These are phyloP conservation scores for Emydocephalus ijimae DNA, from an alignment of 2,113 vertebrate genomes.

Conservation along the genomic window DNA sequence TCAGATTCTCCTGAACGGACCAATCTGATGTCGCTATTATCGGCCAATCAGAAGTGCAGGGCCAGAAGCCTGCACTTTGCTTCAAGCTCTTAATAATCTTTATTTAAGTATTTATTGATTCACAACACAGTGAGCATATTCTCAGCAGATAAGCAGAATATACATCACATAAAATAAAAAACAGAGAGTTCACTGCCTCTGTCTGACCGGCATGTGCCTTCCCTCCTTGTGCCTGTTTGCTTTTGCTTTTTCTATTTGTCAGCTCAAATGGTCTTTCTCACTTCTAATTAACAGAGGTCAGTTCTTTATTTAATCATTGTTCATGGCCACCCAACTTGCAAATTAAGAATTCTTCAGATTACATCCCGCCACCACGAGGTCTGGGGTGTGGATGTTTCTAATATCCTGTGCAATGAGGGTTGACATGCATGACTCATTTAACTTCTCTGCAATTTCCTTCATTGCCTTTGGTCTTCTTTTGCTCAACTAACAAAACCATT, in stretches of 20 bases:
- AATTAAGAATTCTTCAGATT: not conserved
- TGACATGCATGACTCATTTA: not conserved
- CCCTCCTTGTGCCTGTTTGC: not conserved
- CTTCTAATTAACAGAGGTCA: not conserved
- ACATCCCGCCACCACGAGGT: not conserved
- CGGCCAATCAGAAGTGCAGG: too few species aligned
- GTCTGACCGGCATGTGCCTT: not conserved
- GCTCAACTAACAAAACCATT: conserved; percentile 2
- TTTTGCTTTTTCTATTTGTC: not conserved
- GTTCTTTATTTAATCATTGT: not conserved
- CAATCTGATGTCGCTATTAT: too few species aligned
- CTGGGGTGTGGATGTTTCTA: not conserved
- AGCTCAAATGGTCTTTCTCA: not conserved
- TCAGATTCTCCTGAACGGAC: too few species aligned
- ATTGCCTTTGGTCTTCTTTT: not conserved
- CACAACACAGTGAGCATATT: not conserved
- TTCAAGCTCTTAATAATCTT: too few species aligned
- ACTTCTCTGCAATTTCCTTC: conserved; percentile 5
- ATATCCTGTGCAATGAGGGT: not conserved
- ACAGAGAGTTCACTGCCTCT: not conserved
- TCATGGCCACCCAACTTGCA: not conserved
- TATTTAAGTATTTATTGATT: too few species aligned
- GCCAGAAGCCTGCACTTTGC: too few species aligned
- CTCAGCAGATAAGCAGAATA: not conserved
- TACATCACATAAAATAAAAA: not conserved